These are phyloP conservation scores for Andrena bucephala DNA, from an alignment of 2,888 invertebrate species.

Conservation along the genomic window DNA sequence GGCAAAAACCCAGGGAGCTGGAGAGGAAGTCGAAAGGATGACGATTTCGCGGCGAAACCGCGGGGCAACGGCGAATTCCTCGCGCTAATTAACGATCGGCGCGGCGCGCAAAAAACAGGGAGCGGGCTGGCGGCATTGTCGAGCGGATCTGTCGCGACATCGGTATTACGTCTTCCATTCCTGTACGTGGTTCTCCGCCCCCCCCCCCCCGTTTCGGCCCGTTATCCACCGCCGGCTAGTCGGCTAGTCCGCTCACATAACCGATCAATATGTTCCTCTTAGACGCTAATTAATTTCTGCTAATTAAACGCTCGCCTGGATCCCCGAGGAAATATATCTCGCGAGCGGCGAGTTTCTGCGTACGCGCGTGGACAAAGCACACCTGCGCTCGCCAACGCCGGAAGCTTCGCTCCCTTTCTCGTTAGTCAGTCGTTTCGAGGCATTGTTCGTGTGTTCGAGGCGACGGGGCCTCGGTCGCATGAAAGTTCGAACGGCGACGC, in stretches of 20 bases:
- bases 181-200: conserved; percentile 29
- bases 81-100: conserved; percentile 76
- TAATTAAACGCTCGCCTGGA: conserved; percentile 73
- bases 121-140: conserved; percentile 69
- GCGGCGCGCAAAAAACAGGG: conserved; percentile 64
- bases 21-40: conserved; percentile 58
- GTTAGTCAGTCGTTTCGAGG: background rate
- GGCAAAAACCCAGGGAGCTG: conserved; percentile 45
- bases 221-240: conserved; percentile 33
- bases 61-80: conserved; percentile 66
- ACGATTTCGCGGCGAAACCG: conserved; percentile 68
- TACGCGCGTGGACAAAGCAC: conserved; percentile 48
- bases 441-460: background rate
- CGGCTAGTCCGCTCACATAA: conserved; percentile 70
- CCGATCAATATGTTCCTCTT: conserved; percentile 78
- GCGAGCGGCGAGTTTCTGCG: conserved; percentile 36
- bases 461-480: background rate
- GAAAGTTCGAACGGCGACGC: background rate
- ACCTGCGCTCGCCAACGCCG: conserved; percentile 15
- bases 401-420: background rate
- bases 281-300: conserved; percentile 80
- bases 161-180: conserved; percentile 71
- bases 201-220: conserved; percentile 45
- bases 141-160: conserved; percentile 70
- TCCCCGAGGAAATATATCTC: conserved; percentile 59